Evolutionary conservation across 2,888 invertebrate genomes (phyloP).

Genomic region (Xylota segnis): DNA sequence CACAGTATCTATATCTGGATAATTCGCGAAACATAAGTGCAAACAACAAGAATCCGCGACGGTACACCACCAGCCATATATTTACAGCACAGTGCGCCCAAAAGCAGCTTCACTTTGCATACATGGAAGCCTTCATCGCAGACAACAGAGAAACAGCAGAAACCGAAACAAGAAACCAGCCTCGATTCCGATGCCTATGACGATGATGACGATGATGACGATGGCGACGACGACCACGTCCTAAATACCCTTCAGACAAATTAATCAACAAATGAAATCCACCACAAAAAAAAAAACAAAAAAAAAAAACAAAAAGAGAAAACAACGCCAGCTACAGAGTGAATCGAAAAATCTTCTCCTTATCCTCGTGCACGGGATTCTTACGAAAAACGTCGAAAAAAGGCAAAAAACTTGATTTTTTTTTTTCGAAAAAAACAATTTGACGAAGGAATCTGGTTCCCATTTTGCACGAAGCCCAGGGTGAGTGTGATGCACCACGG

Average conservation of each 20-base stretch:
- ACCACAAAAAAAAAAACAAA: constrained; percentile 67
- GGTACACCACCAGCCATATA: constrained; percentile 55
- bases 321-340: constrained; percentile 58
- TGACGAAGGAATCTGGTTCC: constrained; percentile 73
- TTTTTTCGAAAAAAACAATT: constrained; percentile 54
- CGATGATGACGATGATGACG: constrained; percentile 54
- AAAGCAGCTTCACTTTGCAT: constrained; percentile 61
- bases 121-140: constrained; percentile 32
- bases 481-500: constrained; percentile 50
- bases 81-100: constrained; percentile 26
- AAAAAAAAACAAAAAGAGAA: constrained; percentile 65
- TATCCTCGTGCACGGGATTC: constrained; percentile 53
- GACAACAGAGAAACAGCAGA: constrained; percentile 34
- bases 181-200: too few relatives aligned
- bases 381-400: constrained; percentile 55
- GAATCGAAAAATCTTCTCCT: constrained; percentile 61
- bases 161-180: constrained; percentile 65
- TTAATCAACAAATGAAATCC: constrained; percentile 76
- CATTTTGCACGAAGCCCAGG: background rate
- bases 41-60: constrained; percentile 66
- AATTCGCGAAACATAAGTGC: constrained; percentile 75
- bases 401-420: constrained; percentile 39
- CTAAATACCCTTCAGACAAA: constrained; percentile 77
- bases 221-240: constrained; percentile 71
- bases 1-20: constrained; percentile 72